These are phyloP conservation scores for Eupithecia centaureata DNA, from an alignment of 2,888 invertebrate species.

Conservation along the genomic window DNA sequence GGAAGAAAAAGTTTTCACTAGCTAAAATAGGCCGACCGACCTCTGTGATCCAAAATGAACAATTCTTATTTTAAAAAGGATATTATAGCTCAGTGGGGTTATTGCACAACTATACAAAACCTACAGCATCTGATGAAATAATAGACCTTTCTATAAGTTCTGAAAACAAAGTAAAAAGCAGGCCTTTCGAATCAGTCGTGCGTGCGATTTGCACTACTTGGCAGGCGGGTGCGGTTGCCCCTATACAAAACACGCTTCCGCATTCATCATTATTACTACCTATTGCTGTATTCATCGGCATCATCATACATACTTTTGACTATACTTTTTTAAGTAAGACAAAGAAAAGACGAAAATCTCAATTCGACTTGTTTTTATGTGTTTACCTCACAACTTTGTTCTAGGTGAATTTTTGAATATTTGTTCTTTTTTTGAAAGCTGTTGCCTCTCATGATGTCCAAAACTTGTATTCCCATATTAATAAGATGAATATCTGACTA, in stretches of 20 bases:
- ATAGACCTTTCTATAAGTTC: conserved; percentile 31
- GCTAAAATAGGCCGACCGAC: not conserved
- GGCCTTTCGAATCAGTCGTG: conserved; percentile 65
- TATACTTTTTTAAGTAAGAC: not conserved
- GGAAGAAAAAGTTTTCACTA: not conserved
- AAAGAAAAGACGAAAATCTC: too few species aligned
- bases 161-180: conserved; percentile 54
- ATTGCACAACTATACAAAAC: not conserved
- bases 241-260: conserved; percentile 31
- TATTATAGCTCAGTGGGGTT: not conserved
- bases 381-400: too few species aligned
- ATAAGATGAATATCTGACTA: too few species aligned
- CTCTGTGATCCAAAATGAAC: not conserved
- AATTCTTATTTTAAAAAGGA: too few species aligned
- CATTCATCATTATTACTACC: conserved; percentile 25
- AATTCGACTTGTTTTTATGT: too few species aligned
- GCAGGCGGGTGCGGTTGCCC: conserved; percentile 43
- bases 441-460: too few species aligned
- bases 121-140: conserved; percentile 20
- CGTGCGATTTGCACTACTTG: conserved; percentile 62
- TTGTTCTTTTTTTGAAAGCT: too few species aligned
- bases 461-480: too few species aligned
- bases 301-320: not conserved
- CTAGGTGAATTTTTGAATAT: too few species aligned
- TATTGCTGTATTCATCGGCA: not conserved